These are phyloP conservation scores for Euglossa dilemma DNA, from an alignment of 1,140 invertebrate genomes.

Conservation along the genomic window DNA sequence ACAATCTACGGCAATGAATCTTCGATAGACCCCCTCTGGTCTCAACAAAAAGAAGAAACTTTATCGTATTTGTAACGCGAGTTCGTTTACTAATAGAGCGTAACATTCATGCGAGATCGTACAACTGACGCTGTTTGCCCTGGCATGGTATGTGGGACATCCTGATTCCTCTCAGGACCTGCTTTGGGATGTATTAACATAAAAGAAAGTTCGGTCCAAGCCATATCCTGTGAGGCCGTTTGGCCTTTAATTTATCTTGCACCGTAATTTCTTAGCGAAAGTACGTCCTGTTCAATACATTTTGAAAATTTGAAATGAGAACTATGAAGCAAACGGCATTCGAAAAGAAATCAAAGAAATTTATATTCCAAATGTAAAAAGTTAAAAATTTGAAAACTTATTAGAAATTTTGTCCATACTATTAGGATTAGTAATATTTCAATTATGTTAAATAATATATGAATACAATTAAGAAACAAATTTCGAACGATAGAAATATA, in stretches of 20 bases:
- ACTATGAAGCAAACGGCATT: too few relatives aligned
- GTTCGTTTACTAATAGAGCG: slow-evolving; percentile 70
- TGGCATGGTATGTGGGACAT: slow-evolving; percentile 55
- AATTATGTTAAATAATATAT: neutral
- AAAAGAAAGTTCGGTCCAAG: slow-evolving; percentile 48
- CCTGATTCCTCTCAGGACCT: slow-evolving; percentile 34
- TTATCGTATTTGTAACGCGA: slow-evolving; percentile 26
- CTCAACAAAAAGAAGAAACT: slow-evolving; percentile 10
- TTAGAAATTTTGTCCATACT: too few relatives aligned
- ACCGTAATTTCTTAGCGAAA: neutral
- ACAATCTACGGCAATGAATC: slow-evolving; percentile 1
- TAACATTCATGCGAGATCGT: slow-evolving; percentile 53
- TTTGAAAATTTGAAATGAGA: neutral
- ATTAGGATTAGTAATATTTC: too few relatives aligned
- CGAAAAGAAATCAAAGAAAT: neutral
- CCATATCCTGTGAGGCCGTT: neutral
- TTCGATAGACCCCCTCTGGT: neutral
- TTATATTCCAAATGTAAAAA: too few relatives aligned
- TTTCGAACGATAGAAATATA: neutral
- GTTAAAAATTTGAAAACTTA: too few relatives aligned
- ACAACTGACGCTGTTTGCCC: slow-evolving; percentile 8
- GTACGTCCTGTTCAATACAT: neutral
- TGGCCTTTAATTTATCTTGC: neutral
- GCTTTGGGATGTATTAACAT: slow-evolving; percentile 50
- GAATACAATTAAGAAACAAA: neutral